Base-by-base conservation (phyloP, 2,888 invertebrate genomes). In the Ophioninae sp. region DNA sequence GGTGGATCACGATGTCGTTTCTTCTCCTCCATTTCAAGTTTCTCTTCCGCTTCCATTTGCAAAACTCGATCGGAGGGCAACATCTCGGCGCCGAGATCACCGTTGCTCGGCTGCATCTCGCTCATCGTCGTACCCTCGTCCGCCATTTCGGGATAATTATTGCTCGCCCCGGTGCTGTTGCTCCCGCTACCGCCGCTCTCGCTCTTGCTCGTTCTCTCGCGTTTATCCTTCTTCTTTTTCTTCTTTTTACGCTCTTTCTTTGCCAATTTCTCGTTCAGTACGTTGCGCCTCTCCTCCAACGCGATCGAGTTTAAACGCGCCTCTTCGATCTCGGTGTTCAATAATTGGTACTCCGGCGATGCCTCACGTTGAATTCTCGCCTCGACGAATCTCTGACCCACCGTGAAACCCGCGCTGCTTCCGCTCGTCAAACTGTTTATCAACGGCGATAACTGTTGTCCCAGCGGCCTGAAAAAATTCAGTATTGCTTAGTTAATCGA, bases 1-100 rank as follows among this genome's bases (percentile, higher is more conserved):
- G 97, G 97, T 72, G 97, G 97, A 91, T 97, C 96, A 76, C 96
- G 94, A 82, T 94, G 94, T 88, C 95, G 95, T 93, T 95, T 96
- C 89, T 95, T 95, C 91, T 95, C 96, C 91, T 97, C 97, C 83
- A 95, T 95, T 86, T 95, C 95, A 68, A 94, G 94, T 80, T 94
- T 94, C 91, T 96, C 95, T 87, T 96, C 96, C 62, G 95, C 95
- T 86, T 95, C 94, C 88, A 95, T 92, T 87, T 95, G 94, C 77
- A 94, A 92, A 57, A 94, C 93, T 85, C 94, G 92, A 87, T 95
- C 94, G 5, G 94, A 94, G 0, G 94, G 94, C 7, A 94, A 85
- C 89, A 93, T 92, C 65, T 93, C 93, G 8, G 89, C 86, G 30
- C 89, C 88, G 23, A 85, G 82, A 39, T 89, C 90, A 0, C 91